Evolutionary conservation across 1,140 invertebrate species (phyloP).

Genomic region (Nautilus pompilius): DNA sequence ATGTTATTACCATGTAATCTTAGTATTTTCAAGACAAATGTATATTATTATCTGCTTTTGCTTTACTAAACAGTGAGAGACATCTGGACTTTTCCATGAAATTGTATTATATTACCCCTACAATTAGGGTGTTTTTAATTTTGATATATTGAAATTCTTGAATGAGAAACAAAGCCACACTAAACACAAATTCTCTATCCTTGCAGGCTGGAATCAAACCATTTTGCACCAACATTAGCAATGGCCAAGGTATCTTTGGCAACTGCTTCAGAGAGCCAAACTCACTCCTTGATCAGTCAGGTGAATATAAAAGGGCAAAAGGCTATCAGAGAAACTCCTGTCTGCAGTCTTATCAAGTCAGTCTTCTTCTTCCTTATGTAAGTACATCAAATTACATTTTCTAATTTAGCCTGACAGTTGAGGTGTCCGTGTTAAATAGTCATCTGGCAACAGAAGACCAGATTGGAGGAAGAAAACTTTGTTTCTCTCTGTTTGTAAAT

Average conservation of each 20-base stretch:
- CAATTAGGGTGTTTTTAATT: neutral
- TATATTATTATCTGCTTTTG: no score
- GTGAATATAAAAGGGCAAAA: constrained; percentile 55
- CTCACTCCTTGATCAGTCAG: constrained; percentile 16
- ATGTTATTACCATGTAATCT: no score
- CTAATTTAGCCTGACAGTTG: no score
- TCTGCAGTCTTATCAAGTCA: constrained; percentile 50
- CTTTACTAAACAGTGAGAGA: no score
- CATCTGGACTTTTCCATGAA: no score
- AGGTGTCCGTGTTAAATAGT: no score
- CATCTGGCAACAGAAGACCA: no score
- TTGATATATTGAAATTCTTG: neutral
- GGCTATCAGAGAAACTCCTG: constrained; percentile 14
- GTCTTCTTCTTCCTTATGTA: constrained; percentile 67
- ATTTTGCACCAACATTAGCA: constrained; percentile 58
- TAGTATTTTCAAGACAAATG: no score
- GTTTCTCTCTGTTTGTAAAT: no score
- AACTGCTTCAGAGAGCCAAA: constrained; percentile 15
- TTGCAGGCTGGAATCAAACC: constrained; percentile 63
- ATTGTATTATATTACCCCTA: no score
- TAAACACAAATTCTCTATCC: constrained; percentile 15
- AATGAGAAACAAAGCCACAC: neutral
- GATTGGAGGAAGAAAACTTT: no score
- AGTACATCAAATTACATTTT: no score
- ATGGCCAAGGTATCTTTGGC: constrained; percentile 18